These are phyloP conservation scores for Agriopis leucophaearia DNA, from an alignment of 2,888 invertebrate species.

Conservation along the genomic window DNA sequence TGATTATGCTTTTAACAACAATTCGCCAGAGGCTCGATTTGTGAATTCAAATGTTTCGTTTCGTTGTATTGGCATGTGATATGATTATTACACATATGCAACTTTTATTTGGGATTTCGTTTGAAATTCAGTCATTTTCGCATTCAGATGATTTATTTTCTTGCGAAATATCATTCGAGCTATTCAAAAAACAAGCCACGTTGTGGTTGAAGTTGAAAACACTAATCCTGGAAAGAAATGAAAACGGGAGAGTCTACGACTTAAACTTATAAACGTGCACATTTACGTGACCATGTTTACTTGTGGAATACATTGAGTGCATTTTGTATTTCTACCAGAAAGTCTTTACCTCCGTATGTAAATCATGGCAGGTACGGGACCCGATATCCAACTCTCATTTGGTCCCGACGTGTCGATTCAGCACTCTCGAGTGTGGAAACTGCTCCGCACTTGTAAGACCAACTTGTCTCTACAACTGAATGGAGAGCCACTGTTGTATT, in stretches of 20 bases:
- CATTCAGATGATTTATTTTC: not conserved
- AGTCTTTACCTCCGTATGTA: constrained; percentile 17
- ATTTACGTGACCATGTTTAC: not conserved
- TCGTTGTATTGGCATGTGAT: no score
- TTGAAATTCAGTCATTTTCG: no score
- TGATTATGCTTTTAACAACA: no score
- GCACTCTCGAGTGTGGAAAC: constrained; percentile 12
- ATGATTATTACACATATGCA: no score
- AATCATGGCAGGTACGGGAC: constrained; percentile 5
- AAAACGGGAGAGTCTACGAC: not conserved
- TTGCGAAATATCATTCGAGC: no score
- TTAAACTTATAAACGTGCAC: not conserved
- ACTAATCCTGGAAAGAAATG: not conserved
- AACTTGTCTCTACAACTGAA: not conserved
- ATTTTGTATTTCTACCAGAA: constrained; percentile 11
- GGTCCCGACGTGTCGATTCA: constrained; percentile 17
- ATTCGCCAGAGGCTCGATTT: no score
- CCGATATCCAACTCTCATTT: constrained; percentile 10
- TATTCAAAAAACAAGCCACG: not conserved
- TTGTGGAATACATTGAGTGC: constrained; percentile 13
- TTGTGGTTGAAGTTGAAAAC: not conserved
- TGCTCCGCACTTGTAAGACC: not conserved
- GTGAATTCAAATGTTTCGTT: no score
- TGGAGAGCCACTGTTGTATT: not conserved
- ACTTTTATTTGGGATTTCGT: no score